These are phyloP conservation scores for Choristoneura rosaceana DNA, from an alignment of 2,888 invertebrate species.

Conservation along the genomic window DNA sequence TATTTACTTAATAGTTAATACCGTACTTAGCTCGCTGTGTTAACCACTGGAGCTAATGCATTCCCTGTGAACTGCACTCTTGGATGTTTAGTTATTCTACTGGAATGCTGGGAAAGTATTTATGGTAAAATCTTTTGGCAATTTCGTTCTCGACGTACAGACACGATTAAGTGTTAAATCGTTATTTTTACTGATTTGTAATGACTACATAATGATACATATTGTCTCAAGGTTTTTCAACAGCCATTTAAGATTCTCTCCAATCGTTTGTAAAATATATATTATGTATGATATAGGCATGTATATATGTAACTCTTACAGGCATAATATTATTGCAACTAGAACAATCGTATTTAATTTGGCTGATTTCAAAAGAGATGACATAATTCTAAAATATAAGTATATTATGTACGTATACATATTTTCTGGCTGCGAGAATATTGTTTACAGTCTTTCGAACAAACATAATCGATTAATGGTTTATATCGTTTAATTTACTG, in stretches of 20 bases:
- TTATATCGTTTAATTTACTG: too few species aligned
- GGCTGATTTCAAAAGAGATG: not conserved
- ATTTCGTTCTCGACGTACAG: not conserved
- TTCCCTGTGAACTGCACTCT: conserved; percentile 17
- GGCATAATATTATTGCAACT: too few species aligned
- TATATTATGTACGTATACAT: too few species aligned
- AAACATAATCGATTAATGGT: not conserved
- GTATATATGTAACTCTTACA: too few species aligned
- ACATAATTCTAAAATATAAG: not conserved
- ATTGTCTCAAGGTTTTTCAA: too few species aligned
- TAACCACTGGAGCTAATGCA: conserved; percentile 20
- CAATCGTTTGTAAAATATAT: too few species aligned
- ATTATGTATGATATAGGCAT: too few species aligned
- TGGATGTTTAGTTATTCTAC: conserved; percentile 11
- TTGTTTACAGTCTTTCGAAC: not conserved
- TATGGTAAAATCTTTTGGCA: conserved; percentile 14
- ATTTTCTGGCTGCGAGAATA: too few species aligned
- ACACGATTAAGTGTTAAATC: not conserved
- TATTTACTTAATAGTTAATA: conserved; percentile 22
- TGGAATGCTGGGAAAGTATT: conserved; percentile 13
- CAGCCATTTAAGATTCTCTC: too few species aligned
- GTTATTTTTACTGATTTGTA: not conserved
- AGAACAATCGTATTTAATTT: not conserved
- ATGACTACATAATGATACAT: too few species aligned
- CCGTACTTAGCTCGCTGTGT: conserved; percentile 7